Conservation (phyloP, 2,888 invertebrate genomes). For the Eupithecia insigniata region DNA sequence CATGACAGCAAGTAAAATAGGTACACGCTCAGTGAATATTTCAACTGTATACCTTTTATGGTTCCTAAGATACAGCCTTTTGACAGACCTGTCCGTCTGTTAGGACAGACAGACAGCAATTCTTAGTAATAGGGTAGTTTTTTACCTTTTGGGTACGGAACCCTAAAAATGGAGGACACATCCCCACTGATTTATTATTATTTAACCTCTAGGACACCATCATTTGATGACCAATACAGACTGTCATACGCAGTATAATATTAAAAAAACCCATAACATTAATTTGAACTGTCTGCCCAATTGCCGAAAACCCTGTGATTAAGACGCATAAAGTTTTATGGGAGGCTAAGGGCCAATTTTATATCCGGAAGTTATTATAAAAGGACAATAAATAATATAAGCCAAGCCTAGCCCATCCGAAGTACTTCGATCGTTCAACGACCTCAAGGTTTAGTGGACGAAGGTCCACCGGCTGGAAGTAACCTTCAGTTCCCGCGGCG, state of each 20-base stretch:
- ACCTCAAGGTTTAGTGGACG: background rate
- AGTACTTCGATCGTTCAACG: background rate
- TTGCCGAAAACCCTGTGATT: background rate
- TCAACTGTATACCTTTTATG: no score
- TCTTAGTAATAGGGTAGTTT: no score
- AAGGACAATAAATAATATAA: background rate
- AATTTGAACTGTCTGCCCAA: background rate
- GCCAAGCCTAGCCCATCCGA: background rate
- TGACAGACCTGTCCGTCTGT: no score
- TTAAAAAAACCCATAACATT: background rate
- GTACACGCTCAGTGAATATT: no score
- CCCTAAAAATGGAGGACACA: no score
- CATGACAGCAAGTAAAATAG: no score
- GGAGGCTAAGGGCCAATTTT: background rate
- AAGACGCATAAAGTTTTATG: background rate
- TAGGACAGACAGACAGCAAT: no score
- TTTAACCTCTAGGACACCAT: background rate
- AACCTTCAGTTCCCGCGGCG: background rate
- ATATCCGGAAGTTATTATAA: background rate
- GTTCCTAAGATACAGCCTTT: no score
- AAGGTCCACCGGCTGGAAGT: background rate
- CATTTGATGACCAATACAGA: background rate
- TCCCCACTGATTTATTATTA: background rate
- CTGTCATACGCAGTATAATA: background rate
- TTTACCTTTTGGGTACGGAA: no score